Conservation (phyloP, 2,113 vertebrate species). For the Canis aureus region DNA sequence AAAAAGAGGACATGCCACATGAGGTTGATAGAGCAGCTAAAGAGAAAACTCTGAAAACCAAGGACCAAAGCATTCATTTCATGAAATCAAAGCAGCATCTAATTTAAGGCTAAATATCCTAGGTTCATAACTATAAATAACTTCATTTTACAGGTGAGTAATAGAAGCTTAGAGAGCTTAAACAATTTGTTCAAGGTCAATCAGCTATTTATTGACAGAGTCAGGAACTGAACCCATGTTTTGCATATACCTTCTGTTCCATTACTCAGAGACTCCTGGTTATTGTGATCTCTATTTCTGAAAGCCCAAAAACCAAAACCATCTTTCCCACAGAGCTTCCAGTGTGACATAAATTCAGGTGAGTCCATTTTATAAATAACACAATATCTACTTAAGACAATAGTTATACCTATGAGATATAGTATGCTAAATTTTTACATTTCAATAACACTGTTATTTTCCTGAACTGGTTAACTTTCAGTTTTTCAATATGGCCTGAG, state of each 20-base stretch:
- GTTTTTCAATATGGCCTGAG: neutral
- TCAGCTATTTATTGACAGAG: neutral
- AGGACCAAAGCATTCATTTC: neutral
- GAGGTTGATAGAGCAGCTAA: neutral
- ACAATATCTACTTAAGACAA: neutral
- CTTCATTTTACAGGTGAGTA: neutral
- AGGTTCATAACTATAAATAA: neutral
- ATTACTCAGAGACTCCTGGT: neutral
- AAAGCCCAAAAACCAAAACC: neutral
- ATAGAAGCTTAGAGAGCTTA: neutral
- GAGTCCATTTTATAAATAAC: neutral
- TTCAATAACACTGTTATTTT: neutral
- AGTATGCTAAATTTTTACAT: neutral
- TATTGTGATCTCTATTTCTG: neutral
- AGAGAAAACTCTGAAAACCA: neutral
- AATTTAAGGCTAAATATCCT: neutral
- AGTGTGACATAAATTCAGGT: neutral
- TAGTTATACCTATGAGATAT: neutral
- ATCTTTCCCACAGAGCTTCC: neutral
- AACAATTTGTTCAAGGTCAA: neutral
- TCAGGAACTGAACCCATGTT: neutral
- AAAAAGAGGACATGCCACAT: neutral
- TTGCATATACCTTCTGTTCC: neutral
- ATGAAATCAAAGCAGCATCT: neutral
- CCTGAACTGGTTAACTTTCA: slow-evolving; percentile 17